These are phyloP conservation scores for Halcyon chelicuti DNA, from an alignment of 2,797 vertebrate genomes.

Conservation along the genomic window DNA sequence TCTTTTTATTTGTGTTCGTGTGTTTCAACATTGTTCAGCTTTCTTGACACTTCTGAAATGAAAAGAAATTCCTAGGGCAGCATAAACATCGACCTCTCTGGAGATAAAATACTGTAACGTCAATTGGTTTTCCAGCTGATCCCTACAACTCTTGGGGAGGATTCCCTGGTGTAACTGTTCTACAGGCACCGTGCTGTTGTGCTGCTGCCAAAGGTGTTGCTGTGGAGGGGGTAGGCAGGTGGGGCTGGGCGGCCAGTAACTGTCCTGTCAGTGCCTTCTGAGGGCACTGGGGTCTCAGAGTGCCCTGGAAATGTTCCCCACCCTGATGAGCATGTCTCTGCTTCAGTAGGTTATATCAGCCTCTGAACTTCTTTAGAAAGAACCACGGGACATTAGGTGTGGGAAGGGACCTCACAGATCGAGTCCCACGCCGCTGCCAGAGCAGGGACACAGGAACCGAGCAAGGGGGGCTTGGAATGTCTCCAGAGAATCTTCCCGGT, in stretches of 20 bases:
- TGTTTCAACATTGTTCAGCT: neutral
- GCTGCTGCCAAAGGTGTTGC: neutral
- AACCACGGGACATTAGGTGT: neutral
- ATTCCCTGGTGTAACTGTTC: neutral
- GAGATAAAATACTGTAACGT: neutral
- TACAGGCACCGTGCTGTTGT: rapidly evolving
- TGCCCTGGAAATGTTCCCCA: neutral
- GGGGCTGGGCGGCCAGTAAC: neutral
- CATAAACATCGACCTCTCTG: neutral
- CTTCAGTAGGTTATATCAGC: neutral
- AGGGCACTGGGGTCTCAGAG: neutral
- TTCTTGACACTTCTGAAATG: neutral
- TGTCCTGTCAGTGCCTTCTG: rapidly evolving
- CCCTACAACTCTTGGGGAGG: rapidly evolving
- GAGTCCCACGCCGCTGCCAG: too few species aligned
- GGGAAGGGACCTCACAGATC: too few species aligned
- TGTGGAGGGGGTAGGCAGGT: neutral
- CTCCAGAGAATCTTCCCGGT: neutral
- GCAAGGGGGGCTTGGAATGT: too few species aligned
- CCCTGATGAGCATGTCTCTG: neutral
- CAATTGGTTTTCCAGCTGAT: neutral
- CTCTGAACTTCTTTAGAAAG: neutral
- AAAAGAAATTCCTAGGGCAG: neutral
- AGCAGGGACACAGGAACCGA: too few species aligned
- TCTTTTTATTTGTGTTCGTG: neutral